Evolutionary conservation across 2,888 invertebrate species (phyloP), one percentile per base, ranked within the genome.

Genomic region (Scaeva pyrastri): DNA sequence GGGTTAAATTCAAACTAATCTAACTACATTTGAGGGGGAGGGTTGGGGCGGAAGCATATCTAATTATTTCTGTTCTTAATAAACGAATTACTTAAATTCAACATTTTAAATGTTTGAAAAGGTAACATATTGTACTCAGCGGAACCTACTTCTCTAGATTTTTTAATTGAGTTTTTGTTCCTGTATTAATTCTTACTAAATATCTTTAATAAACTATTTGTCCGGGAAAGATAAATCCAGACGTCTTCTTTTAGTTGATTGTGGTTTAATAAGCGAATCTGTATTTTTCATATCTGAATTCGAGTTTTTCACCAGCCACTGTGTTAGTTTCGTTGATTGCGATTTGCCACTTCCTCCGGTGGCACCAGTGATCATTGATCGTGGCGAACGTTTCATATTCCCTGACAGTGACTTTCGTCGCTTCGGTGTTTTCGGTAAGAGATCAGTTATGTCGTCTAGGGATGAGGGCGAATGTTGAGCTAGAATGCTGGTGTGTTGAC

Each of bases 291-390:
- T 39, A 36, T 74, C 60, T 8, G 77, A 68, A 70, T 72, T 73
- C n/a, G 88, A 62, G 62, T 89, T 88, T 79, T 88, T 89, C 11
- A 88, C 88, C 87, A 91, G 90, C 91, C 91, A 91, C 71, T 92
- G 91, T 0, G 91, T 91, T 7, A 91, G 87, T 77, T 91, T 91
- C 0, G 92, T 91, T 8, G 90, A 88, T 80, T 91, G 91, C 1
- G 82, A 66, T 45, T 77, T 77, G 11, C 50, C 64, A 11, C 71
- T 52, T 6, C 62, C 73, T 11, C 45, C 0, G 11, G 55, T 68
- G 6, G 31, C 56, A 36, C n/a, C 77, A 39, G 26, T 5, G 56
- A 14, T n/a, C 6, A 21, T 21, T 2, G 74, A 1, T 0, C 71
- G 23, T 11, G 86, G 86, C 39, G 86, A 86, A 36, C 82, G 82